Evolutionary conservation across 2,888 invertebrate species (phyloP).

Genomic region (Lepeophtheirus nordmannii): DNA sequence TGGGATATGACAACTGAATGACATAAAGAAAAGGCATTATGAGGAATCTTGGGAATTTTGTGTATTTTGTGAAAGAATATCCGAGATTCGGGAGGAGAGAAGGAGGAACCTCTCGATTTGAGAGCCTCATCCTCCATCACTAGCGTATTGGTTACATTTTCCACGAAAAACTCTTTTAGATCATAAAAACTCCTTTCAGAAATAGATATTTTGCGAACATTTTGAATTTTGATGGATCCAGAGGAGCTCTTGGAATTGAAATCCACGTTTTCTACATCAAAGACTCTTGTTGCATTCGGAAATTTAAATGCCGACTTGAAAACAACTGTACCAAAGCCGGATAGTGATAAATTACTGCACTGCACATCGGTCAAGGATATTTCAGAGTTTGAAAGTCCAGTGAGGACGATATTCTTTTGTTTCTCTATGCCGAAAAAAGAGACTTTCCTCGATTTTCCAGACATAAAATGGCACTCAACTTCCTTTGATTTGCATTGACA

Average conservation of each 20-base stretch:
- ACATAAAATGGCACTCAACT: neutral
- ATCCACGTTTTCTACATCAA: neutral
- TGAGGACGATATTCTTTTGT: neutral
- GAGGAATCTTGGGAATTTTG: slow-evolving; percentile 13
- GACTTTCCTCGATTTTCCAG: neutral
- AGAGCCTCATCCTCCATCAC: neutral
- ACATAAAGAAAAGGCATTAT: slow-evolving; percentile 5
- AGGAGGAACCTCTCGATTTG: neutral
- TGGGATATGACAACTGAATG: neutral
- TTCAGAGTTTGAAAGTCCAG: neutral
- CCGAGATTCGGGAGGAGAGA: neutral
- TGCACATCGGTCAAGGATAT: neutral
- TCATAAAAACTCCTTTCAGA: neutral
- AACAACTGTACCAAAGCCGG: neutral
- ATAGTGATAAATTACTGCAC: neutral
- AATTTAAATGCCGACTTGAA: neutral
- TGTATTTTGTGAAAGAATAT: neutral
- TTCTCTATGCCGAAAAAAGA: neutral
- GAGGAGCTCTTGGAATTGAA: neutral
- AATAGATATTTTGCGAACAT: neutral
- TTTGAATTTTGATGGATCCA: neutral
- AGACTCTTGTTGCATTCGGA: neutral
- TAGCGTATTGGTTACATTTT: neutral
- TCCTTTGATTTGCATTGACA: neutral
- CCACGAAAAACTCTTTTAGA: neutral